Evolutionary conservation across 2,113 vertebrate genomes (phyloP).

Genomic region (Mystacornis crossleyi): DNA sequence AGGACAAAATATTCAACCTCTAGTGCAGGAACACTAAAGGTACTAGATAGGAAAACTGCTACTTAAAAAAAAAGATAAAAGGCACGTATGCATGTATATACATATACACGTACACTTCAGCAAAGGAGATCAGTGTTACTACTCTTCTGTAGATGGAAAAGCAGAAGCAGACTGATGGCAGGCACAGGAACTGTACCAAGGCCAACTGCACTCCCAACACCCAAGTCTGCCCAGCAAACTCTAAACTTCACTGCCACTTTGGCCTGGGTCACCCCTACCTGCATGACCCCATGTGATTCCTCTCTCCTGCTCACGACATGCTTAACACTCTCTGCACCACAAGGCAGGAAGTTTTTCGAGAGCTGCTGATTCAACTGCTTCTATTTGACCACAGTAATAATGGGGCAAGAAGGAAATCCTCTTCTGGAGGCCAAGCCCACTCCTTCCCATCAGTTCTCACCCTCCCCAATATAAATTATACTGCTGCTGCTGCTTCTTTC

Average conservation of each 20-base stretch:
- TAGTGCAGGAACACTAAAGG: neutral
- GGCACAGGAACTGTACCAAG: neutral
- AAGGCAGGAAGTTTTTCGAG: neutral
- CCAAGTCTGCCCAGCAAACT: neutral
- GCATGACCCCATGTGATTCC: neutral
- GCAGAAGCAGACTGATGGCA: neutral
- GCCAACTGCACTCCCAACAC: neutral
- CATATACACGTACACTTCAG: neutral
- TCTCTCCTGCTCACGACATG: neutral
- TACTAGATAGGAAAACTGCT: neutral
- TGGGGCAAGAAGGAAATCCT: neutral
- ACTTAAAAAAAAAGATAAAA: neutral
- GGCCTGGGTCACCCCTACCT: neutral
- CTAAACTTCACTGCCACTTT: neutral
- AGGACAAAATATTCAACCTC: neutral
- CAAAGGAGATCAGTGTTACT: neutral
- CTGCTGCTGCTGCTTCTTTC: neutral
- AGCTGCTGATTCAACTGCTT: neutral
- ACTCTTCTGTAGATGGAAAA: neutral
- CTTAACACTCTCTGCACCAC: neutral
- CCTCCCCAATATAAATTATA: neutral
- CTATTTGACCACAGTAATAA: neutral
- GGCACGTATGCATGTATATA: neutral
- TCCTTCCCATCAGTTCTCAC: neutral
- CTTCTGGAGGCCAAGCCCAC: neutral